Evolutionary conservation across 2,113 vertebrate genomes (phyloP), one percentile per base, ranked within the genome.

Genomic region (Misgurnus anguillicaudatus): DNA sequence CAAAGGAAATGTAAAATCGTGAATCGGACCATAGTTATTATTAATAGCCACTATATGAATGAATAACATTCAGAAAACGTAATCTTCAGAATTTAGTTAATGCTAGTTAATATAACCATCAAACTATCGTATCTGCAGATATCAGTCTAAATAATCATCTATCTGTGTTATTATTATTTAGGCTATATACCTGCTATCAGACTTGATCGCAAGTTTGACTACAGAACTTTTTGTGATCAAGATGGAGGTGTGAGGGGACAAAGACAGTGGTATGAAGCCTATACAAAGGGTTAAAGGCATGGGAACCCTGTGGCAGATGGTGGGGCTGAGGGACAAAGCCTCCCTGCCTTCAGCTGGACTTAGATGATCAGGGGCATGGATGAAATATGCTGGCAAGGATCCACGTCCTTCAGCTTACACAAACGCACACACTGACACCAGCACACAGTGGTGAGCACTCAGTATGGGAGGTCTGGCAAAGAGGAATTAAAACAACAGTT

Each of bases 361-460:
- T 85, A 84, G 84, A 89, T 86, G 90, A 90, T 89, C 89, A 88
- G 87, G 75, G 83, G 87, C 78, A 87, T 87, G 89, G 89, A 87
- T 87, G 86, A 92, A 91, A 92, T 87, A 87, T 70, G 84, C 88
- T 93, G 92, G 91, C 92, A 86, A 76, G 51, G 75, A 85, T 91
- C 91, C 92, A 92, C 75, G 90, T 90, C 91, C 90, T 92, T 92
- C 91, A 92, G 86, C 10, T 51, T 67, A 71, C 77, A 79, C 63
- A n/a, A n/a, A n/a, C n/a, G n/a, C n/a, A 69, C 51, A 71, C 71
- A 41, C 53, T 42, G 36, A 45, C 73, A 80, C 60, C 31, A 53
- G 21, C 42, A 24, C n/a, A n/a, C n/a, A n/a, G n/a, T n/a, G n/a
- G n/a, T 75, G 73, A 77, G 38, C 45, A 3, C 60, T 68, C 68